Evolutionary conservation across 2,888 invertebrate species (phyloP).

Genomic region (Gisinianus flammeolus): DNA sequence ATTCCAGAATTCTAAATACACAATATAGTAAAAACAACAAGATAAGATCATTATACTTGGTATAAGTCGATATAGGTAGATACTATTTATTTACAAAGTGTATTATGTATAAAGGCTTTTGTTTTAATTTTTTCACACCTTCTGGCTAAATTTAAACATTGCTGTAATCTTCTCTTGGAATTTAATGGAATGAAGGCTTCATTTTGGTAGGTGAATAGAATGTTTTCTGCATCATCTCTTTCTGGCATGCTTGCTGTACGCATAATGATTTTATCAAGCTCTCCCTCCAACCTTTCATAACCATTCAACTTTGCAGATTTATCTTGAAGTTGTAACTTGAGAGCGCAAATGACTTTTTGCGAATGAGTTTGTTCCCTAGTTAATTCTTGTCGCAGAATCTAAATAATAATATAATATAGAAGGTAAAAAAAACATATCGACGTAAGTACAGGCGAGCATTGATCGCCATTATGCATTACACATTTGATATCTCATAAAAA

Average conservation of each 20-base stretch:
- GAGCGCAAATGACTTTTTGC: neutral
- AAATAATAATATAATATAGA: too few relatives aligned
- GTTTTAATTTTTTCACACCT: too few relatives aligned
- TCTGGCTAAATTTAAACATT: conserved; percentile 15
- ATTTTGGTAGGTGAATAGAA: neutral
- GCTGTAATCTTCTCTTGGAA: conserved; percentile 3
- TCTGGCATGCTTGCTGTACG: neutral
- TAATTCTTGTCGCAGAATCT: neutral
- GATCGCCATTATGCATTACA: neutral
- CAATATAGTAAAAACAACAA: too few relatives aligned
- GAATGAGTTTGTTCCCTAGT: neutral
- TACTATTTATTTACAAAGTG: neutral
- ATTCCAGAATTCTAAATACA: conserved; percentile 1
- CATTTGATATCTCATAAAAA: neutral
- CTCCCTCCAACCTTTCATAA: conserved; percentile 8
- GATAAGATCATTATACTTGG: too few relatives aligned
- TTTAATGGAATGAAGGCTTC: conserved; percentile 25
- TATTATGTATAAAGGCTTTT: too few relatives aligned
- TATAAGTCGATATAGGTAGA: neutral
- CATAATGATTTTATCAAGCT: conserved; percentile 15
- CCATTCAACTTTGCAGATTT: neutral
- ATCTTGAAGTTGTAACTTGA: conserved; percentile 20
- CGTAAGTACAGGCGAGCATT: too few relatives aligned
- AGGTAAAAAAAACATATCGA: too few relatives aligned
- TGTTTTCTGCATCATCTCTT: conserved; percentile 16